These are phyloP conservation scores for Bradypus variegatus DNA, from an alignment of 2,797 vertebrate genomes.

Conservation along the genomic window DNA sequence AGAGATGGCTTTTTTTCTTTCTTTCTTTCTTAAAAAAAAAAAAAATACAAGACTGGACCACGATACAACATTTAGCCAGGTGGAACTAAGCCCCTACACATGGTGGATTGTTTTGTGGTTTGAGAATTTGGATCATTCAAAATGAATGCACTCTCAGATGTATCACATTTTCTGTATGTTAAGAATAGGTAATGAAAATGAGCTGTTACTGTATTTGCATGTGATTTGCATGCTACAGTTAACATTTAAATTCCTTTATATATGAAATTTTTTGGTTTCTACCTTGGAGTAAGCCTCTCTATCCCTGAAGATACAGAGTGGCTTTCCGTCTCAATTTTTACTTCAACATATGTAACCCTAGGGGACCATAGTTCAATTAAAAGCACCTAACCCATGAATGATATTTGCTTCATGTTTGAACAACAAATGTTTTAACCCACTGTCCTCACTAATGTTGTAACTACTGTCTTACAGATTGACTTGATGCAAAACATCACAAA, in stretches of 20 bases:
- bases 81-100: background rate
- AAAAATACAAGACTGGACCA: background rate
- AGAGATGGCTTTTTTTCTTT: background rate
- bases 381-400: slow-evolving; percentile 59
- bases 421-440: slow-evolving; percentile 68
- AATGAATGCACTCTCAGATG: slow-evolving; percentile 27
- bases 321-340: slow-evolving; percentile 52
- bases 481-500: slow-evolving; percentile 72
- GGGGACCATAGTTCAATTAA: slow-evolving; percentile 42
- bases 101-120: slow-evolving; percentile 29
- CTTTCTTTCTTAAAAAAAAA: background rate
- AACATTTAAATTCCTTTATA: slow-evolving; percentile 47
- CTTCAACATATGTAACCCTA: slow-evolving; percentile 23
- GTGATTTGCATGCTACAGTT: slow-evolving; percentile 50
- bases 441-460: slow-evolving; percentile 71
- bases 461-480: slow-evolving; percentile 73
- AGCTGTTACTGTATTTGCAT: slow-evolving; percentile 48
- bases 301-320: slow-evolving; percentile 34
- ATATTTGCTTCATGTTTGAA: slow-evolving; percentile 68
- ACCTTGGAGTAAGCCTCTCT: slow-evolving; percentile 32
- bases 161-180: slow-evolving; percentile 26
- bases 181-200: slow-evolving; percentile 44
- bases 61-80: slow-evolving; percentile 2
- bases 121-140: slow-evolving; percentile 30
- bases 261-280: slow-evolving; percentile 26